phyloP scores from a whole-genome alignment of 1,140 invertebrate species.

The Tigriopus japonicus region DNA sequence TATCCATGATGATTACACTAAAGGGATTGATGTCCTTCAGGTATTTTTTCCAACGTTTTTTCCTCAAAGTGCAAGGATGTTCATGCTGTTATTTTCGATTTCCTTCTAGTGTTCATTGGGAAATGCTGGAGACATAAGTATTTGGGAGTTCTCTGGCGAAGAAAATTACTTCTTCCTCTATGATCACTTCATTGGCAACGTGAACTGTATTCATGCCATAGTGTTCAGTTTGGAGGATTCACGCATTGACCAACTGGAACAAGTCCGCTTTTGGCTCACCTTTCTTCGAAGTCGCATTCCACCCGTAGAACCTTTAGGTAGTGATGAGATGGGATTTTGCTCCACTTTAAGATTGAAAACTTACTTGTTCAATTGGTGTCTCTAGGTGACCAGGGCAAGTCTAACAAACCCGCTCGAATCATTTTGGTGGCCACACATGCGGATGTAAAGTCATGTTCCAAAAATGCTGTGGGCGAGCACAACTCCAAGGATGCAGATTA shows the following conservation, averaged over 20 bases:
- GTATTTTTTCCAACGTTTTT: slow-evolving; percentile 28
- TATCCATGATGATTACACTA: slow-evolving; percentile 40
- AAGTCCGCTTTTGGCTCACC: slow-evolving; percentile 57
- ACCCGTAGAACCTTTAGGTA: slow-evolving; percentile 45
- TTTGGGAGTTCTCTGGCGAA: slow-evolving; percentile 67
- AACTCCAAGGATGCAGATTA: background rate
- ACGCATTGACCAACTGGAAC: slow-evolving; percentile 46
- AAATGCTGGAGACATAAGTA: slow-evolving; percentile 41
- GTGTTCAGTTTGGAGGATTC: slow-evolving; percentile 53
- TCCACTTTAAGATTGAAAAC: background rate
- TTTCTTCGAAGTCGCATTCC: slow-evolving; percentile 52
- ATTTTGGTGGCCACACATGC: slow-evolving; percentile 46
- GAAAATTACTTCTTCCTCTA: slow-evolving; percentile 56
- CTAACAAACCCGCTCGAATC: slow-evolving; percentile 31
- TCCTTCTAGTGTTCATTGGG: slow-evolving; percentile 27
- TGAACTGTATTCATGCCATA: slow-evolving; percentile 45
- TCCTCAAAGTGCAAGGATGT: no score
- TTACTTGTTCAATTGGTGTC: background rate
- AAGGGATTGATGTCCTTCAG: slow-evolving; percentile 45
- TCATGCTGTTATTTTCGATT: background rate
- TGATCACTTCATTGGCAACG: slow-evolving; percentile 51
- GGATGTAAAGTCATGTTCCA: slow-evolving; percentile 32
- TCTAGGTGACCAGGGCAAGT: slow-evolving; percentile 35
- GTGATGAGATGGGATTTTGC: no score
- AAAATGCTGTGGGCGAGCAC: slow-evolving; percentile 33